phyloP scores from a whole-genome alignment of 2,797 vertebrate species.

The Urophycis tenuis region DNA sequence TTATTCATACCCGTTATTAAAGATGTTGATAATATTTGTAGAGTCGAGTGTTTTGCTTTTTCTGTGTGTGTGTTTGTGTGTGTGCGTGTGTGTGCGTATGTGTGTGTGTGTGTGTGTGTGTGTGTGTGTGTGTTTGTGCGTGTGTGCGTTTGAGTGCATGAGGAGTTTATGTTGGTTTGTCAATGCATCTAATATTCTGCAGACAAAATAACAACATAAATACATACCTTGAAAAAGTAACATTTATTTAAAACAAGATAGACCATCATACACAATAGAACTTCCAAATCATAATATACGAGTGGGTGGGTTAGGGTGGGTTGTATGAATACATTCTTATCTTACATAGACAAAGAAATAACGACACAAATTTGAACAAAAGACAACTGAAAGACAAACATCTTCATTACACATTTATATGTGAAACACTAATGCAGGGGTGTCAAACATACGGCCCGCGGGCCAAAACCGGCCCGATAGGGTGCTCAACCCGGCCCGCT shows the following conservation, averaged over 20 bases:
- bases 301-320: too few species aligned
- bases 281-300: too few species aligned
- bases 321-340: background rate
- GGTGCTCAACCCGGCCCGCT: too few species aligned
- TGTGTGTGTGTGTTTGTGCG: background rate
- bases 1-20: slow-evolving; percentile 87
- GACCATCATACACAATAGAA: background rate
- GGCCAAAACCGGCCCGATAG: too few species aligned
- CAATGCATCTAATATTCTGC: background rate
- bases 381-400: background rate
- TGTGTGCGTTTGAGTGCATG: background rate
- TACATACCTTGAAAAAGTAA: too few species aligned
- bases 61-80: slow-evolving; percentile 13
- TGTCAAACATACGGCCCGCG: too few species aligned
- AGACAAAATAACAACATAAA: background rate
- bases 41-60: slow-evolving; percentile 29
- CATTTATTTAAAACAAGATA: background rate
- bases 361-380: background rate
- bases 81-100: slow-evolving; percentile 5
- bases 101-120: background rate
- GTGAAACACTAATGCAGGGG: too few species aligned
- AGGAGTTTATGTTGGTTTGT: background rate
- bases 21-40: slow-evolving; percentile 66
- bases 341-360: background rate
- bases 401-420: slow-evolving; percentile 1